Base-by-base conservation (phyloP, 1,140 invertebrate genomes). In the Gryllus bimaculatus region DNA sequence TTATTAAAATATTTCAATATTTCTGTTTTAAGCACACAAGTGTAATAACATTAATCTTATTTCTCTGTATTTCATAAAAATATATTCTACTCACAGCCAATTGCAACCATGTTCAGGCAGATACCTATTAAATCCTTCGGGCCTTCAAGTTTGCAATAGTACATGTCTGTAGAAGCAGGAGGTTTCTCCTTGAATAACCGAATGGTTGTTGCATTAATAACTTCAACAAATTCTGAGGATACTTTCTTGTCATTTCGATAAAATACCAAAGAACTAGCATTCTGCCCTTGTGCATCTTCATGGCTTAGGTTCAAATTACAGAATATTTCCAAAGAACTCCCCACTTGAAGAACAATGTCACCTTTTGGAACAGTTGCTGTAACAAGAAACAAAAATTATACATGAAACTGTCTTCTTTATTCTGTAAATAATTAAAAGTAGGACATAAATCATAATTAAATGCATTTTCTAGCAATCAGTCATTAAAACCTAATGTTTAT, bases 331-430 rank as follows among this genome's bases (percentile, higher is more conserved):
- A 90, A 83, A 0, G 87, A 82, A 8, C 85, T 80, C n/a, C 88
- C 88, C 79, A 84, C 83, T 80, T 89, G 83, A 13, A 89, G 76
- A 74, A 86, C 82, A 78, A 89, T 88, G 80, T 90, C 89, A 47
- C 88, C 88, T 54, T 81, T 81, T 18, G 89, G 89, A 82, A 83
- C 83, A 7, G 88, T 90, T 80, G 83, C 88, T 90, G 81, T n/a
- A 77, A 77, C 6, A 5, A 21, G 20, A 75, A 48, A 54, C 18
- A 20, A 75, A 7, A 21, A 66, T 10, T 3, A 13, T 66, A 2
- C 54, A 66, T 10, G 10, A 66, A 66, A 66, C 7, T 3, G 54
- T 13, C 10, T 66, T 66, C 54, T 13, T 66, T 66, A 66, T 39
- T 39, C 26, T 5, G 26, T 39, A 39, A 39, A 39, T 39, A 39